A percentile compares a stretch with the other conserved stretches of the same genome.
phyloP scores from a whole-genome alignment of 2,888 invertebrate species.

The Fragum fragum region DNA sequence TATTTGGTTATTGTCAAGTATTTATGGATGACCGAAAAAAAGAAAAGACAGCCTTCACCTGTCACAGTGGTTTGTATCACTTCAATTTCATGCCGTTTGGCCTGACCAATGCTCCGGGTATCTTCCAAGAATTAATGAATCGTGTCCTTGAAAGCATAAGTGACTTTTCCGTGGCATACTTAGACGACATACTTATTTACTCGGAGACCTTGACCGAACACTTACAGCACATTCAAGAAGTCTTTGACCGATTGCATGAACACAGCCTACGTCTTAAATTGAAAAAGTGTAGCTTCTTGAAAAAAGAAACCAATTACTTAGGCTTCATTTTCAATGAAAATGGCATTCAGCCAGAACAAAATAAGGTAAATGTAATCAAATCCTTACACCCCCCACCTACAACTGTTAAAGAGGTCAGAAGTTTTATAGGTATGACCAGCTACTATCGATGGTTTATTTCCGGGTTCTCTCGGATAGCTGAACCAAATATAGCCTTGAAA shows the following conservation, averaged over 20 bases:
- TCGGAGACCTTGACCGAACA: conserved; percentile 52
- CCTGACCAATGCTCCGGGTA: conserved; percentile 39
- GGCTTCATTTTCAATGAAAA: conserved; percentile 41
- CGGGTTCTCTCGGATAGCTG: conserved; percentile 46
- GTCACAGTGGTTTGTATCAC: conserved; percentile 43
- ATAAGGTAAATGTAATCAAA: conserved; percentile 43
- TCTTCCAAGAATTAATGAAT: conserved; percentile 52
- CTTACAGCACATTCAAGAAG: conserved; percentile 40
- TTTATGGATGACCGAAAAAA: conserved; percentile 34
- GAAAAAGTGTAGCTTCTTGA: conserved; percentile 52
- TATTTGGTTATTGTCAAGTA: conserved; percentile 54
- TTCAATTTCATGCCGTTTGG: conserved; percentile 55
- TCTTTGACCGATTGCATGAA: conserved; percentile 49
- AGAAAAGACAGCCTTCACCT: conserved; percentile 55
- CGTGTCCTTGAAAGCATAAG: conserved; percentile 51
- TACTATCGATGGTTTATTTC: conserved; percentile 52
- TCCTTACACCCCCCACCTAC: conserved; percentile 45
- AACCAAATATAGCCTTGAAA: conserved; percentile 36
- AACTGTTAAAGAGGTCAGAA: conserved; percentile 30
- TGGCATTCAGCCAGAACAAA: conserved; percentile 46
- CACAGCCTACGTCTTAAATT: conserved; percentile 47
- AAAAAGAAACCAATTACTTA: conserved; percentile 48
- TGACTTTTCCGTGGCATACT: conserved; percentile 49
- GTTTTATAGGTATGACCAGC: conserved; percentile 37
- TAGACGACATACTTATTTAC: conserved; percentile 64